phyloP scores from a whole-genome alignment of 2,113 vertebrate species.

The Ramphastos sulfuratus region DNA sequence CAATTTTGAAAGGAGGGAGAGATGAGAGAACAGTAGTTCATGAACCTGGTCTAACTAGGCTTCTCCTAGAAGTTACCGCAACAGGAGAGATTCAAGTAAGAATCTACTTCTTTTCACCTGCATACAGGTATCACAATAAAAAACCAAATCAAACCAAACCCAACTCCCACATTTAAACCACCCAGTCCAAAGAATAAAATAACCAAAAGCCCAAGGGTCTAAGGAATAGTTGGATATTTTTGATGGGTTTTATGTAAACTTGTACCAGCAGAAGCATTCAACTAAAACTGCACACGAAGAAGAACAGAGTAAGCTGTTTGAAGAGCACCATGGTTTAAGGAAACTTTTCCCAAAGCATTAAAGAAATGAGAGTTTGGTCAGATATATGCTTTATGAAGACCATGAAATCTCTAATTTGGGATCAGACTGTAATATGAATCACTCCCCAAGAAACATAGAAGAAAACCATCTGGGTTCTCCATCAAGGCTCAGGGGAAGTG shows the following conservation, averaged over 20 bases:
- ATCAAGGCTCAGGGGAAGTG: background rate
- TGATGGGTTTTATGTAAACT: background rate
- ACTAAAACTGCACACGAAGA: too few species aligned
- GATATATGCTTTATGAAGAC: background rate
- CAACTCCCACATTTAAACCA: background rate
- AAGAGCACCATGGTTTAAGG: too few species aligned
- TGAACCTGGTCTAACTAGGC: background rate
- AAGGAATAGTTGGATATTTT: background rate
- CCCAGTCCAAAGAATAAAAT: background rate
- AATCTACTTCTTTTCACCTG: background rate
- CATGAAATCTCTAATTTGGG: background rate
- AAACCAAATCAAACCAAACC: background rate
- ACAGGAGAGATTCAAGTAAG: background rate
- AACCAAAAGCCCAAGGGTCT: background rate
- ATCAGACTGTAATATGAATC: background rate
- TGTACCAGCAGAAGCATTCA: background rate
- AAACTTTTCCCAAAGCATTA: background rate
- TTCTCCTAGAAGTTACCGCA: background rate
- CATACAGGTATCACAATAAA: background rate
- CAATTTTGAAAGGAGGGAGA: background rate
- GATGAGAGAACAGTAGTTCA: background rate
- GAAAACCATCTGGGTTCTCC: background rate
- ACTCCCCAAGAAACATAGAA: background rate
- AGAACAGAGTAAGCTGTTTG: too few species aligned
- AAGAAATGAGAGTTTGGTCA: background rate